These are phyloP conservation scores for Pogonocherus hispidulus DNA, from an alignment of 2,888 invertebrate species.

Conservation along the genomic window DNA sequence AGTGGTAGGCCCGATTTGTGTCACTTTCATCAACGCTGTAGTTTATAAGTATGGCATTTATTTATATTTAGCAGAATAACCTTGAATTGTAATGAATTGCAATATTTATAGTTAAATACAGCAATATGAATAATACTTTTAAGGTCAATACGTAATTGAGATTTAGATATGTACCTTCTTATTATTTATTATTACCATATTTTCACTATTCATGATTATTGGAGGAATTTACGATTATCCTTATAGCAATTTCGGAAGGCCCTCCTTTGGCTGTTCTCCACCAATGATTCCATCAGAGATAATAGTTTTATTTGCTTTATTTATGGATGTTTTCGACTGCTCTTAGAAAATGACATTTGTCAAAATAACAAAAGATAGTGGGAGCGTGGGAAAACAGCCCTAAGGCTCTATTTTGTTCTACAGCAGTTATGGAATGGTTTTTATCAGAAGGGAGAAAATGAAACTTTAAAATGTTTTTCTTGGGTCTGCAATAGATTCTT, in stretches of 20 bases:
- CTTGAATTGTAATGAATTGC: no score
- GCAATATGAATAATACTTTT: no score
- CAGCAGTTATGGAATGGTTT: slow-evolving; percentile 23
- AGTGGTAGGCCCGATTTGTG: no score
- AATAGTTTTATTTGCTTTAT: slow-evolving; percentile 67
- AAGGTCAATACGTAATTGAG: no score
- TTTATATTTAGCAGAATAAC: no score
- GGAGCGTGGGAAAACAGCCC: slow-evolving; percentile 41
- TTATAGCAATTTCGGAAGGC: slow-evolving; percentile 16
- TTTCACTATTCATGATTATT: not conserved
- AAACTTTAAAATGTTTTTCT: slow-evolving; percentile 29
- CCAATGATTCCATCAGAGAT: slow-evolving; percentile 41
- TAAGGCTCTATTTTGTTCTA: slow-evolving; percentile 24
- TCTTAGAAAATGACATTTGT: slow-evolving; percentile 67
- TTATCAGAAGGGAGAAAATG: slow-evolving; percentile 20
- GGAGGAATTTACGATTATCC: slow-evolving; percentile 27
- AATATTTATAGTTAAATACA: no score
- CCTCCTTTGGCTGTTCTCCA: slow-evolving; percentile 40
- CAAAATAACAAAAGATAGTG: slow-evolving; percentile 63
- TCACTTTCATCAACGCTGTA: no score
- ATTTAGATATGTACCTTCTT: no score
- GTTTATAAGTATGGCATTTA: no score
- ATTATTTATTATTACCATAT: not conserved
- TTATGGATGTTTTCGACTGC: slow-evolving; percentile 68
- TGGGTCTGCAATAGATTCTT: slow-evolving; percentile 1